These are phyloP conservation scores for Idaea straminata DNA, from an alignment of 2,888 invertebrate species.

Conservation along the genomic window DNA sequence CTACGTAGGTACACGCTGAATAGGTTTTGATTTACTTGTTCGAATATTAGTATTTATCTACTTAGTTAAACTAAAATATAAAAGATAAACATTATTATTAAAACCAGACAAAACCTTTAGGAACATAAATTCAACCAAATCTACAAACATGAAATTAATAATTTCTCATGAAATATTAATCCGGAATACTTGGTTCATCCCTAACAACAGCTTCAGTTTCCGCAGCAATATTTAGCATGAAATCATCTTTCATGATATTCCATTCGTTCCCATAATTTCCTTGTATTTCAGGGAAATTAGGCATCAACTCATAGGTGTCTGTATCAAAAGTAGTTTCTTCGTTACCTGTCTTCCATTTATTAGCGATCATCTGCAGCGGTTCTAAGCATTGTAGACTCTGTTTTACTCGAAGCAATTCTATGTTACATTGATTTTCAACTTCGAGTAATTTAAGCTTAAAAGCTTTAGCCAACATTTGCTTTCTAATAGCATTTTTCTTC, in stretches of 20 bases:
- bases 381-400: constrained; percentile 72
- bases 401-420: constrained; percentile 67
- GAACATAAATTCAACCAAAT: no score
- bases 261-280: constrained; percentile 16
- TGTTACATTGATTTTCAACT: constrained; percentile 74
- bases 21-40: no score
- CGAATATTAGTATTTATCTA: no score
- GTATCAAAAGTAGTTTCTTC: constrained; percentile 48
- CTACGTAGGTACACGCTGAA: no score
- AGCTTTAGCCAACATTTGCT: constrained; percentile 72
- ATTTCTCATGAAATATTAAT: neutral
- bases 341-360: constrained; percentile 57
- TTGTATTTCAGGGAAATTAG: constrained; percentile 56
- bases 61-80: no score
- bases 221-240: constrained; percentile 10
- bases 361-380: constrained; percentile 64
- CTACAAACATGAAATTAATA: no score
- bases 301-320: constrained; percentile 58
- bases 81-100: no score
- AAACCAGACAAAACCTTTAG: no score
- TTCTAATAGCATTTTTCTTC: constrained; percentile 70
- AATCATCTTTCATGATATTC: constrained; percentile 29
- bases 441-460: constrained; percentile 66
- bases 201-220: neutral
- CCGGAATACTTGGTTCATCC: constrained; percentile 2